phyloP scores from a whole-genome alignment of 2,888 invertebrate species.

The Nesidiocoris tenuis region DNA sequence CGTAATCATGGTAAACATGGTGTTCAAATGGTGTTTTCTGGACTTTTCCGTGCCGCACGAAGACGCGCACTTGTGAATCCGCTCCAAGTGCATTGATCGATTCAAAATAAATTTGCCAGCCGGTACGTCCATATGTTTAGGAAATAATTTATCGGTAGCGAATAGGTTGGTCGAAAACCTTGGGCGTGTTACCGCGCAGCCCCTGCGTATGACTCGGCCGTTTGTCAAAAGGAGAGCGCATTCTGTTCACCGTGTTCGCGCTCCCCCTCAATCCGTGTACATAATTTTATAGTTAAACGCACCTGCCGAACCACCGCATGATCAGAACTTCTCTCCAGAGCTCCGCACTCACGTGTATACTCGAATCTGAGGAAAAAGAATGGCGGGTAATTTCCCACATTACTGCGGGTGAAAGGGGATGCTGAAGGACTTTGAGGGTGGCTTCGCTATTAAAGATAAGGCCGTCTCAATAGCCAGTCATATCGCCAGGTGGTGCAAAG shows the following conservation, averaged over 20 bases:
- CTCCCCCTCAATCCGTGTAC: slow-evolving; percentile 11
- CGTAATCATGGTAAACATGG: no score
- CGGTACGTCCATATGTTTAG: not conserved
- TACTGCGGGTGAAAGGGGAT: not conserved
- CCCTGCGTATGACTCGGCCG: not conserved
- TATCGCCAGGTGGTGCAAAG: not conserved
- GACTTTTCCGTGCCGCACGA: no score
- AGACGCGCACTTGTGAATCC: no score
- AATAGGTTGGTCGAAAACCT: not conserved
- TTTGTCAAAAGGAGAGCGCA: not conserved
- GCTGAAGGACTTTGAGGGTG: not conserved
- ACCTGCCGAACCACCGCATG: slow-evolving; percentile 17
- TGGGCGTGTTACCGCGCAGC: not conserved
- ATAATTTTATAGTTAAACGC: slow-evolving; percentile 30
- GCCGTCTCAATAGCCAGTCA: not conserved
- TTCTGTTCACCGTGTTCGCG: not conserved
- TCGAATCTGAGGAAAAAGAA: not conserved
- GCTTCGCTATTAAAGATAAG: not conserved
- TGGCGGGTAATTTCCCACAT: not conserved
- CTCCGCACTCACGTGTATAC: not conserved
- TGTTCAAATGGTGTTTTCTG: no score
- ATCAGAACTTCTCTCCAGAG: slow-evolving; percentile 5
- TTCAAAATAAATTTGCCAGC: not conserved
- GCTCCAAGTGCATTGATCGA: not conserved
- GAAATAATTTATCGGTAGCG: not conserved